Evolutionary conservation across 1,140 invertebrate species (phyloP), one percentile per base, ranked within the genome.

Genomic region (Drosophila kurseongensis): DNA sequence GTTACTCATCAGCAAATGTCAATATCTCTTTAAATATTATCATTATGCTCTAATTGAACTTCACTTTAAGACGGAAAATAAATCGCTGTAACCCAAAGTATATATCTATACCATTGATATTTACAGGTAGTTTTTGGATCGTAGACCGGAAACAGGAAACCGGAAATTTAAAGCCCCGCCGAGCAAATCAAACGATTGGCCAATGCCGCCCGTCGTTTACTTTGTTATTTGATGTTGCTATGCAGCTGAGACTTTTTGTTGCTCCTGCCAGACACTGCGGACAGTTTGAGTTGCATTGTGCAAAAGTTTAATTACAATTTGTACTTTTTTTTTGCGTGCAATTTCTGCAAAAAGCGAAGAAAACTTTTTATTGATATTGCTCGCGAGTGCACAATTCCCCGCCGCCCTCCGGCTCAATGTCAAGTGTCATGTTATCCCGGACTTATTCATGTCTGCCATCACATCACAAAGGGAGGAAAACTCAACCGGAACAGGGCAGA

Each of bases 301-400:
- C 75, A 76, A 86, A 86, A 86, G 83, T 86, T 86, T 86, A 86
- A 86, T 86, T 86, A 83, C 83, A 88, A 86, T 79, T 78, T 80
- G 74, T 63, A 63, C 45, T 56, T 66, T 68, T 79, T 79, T 79
- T 83, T 57, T 56, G 48, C 42, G 51, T 61, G 82, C 69, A 40
- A 68, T 86, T 86, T 72, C 75, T 44, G 59, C 47, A 69, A 69
- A 75, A 78, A 82, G 75, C 71, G 63, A 78, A 54, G 62, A 55
- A 84, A 86, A 86, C 78, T 86, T 86, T 86, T 86, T 88, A 86
- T 86, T 86, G 82, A 86, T 86, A 88, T 88, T 88, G 82, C 73
- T 67, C 54, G 63, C 75, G 80, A 66, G 75, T 73, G 63, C 47
- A 50, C 35, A 36, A 41, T 18, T 8, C 57, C 48, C 51, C 44